A percentile compares a stretch with the other conserved stretches of the same genome.
These are phyloP conservation scores for Crypturellus tataupa DNA, from an alignment of 2,797 vertebrate genomes.

Conservation along the genomic window DNA sequence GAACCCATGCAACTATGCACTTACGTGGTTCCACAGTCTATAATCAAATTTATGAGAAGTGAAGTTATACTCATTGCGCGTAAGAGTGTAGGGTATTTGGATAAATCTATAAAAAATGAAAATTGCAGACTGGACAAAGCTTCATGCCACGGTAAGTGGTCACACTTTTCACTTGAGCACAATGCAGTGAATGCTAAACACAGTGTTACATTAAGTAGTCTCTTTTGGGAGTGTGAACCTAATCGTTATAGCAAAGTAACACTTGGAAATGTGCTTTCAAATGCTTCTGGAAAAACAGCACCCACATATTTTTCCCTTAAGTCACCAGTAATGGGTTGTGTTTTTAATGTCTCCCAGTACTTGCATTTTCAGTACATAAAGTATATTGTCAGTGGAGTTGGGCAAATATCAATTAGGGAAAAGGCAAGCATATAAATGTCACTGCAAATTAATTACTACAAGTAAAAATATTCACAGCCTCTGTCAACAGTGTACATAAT, in stretches of 20 bases:
- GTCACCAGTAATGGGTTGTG: accelerated
- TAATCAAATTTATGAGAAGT: neutral
- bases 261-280: neutral
- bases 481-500: neutral
- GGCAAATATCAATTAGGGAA: neutral
- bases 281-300: neutral
- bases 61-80: neutral
- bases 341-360: neutral
- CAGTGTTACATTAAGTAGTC: accelerated
- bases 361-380: neutral
- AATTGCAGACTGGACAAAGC: neutral
- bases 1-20: accelerated
- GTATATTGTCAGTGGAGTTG: neutral
- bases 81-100: neutral
- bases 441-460: neutral
- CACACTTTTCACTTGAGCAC: neutral
- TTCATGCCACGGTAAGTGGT: neutral
- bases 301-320: neutral
- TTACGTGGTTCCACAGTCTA: neutral
- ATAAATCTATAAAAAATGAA: neutral
- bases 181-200: neutral
- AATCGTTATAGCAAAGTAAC: neutral
- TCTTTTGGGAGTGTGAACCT: neutral
- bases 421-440: neutral
- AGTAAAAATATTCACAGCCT: neutral